A percentile compares a stretch with the other conserved stretches of the same genome.
Evolutionary conservation across 2,113 vertebrate species (phyloP).

Genomic region (Leiothrix lutea): DNA sequence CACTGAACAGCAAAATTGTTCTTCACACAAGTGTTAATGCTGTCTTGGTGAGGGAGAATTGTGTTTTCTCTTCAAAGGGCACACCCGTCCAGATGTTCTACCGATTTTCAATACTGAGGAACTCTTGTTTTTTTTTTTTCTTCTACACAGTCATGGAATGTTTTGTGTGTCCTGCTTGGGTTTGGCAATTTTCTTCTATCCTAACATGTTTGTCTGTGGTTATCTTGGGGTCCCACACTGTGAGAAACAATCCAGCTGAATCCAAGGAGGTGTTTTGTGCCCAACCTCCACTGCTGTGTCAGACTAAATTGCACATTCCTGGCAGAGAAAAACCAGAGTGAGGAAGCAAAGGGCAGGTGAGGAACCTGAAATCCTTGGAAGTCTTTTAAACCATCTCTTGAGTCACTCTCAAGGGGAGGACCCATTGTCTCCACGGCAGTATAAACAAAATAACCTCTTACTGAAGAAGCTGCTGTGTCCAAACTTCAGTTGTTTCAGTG

Average conservation of each 20-base stretch:
- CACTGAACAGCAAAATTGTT: not conserved
- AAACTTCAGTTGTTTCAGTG: not conserved
- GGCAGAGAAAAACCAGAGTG: not conserved
- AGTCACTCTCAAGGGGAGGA: not conserved
- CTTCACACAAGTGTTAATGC: not conserved
- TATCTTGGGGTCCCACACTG: not conserved
- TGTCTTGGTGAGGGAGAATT: not conserved
- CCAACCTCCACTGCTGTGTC: not conserved
- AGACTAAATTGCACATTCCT: not conserved
- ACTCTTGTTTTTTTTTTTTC: not conserved
- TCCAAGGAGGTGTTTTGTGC: not conserved
- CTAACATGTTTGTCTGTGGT: not conserved
- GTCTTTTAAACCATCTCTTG: not conserved
- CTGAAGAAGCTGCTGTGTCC: not conserved
- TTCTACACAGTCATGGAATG: not conserved
- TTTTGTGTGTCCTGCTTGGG: not conserved
- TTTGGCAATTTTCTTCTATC: not conserved
- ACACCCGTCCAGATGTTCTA: not conserved
- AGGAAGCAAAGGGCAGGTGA: not conserved
- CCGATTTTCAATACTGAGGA: fast-evolving
- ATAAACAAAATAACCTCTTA: not conserved
- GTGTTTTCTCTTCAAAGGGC: not conserved
- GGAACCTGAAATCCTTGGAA: not conserved
- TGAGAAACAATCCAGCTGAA: not conserved
- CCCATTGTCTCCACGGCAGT: not conserved